Conservation (phyloP, 2,888 invertebrate species). For the Camponotus fellah region DNA sequence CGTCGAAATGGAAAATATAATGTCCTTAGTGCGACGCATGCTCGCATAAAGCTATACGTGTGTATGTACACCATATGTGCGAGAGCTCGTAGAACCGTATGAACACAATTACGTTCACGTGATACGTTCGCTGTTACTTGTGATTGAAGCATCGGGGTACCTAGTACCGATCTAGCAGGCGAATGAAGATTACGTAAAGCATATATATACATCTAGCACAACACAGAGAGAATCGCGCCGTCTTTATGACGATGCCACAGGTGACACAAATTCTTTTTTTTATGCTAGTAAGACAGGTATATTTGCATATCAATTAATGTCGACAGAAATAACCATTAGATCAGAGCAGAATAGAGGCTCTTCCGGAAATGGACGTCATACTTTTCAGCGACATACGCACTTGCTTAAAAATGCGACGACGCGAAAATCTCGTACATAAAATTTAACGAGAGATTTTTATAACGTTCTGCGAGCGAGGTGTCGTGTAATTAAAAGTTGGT, state of each 20-base stretch:
- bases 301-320: constrained; percentile 16
- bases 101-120: constrained; percentile 31
- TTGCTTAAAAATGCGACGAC: not conserved
- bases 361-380: not conserved
- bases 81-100: constrained; percentile 11
- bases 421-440: not conserved
- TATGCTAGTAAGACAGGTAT: constrained; percentile 25
- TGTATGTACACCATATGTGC: not conserved
- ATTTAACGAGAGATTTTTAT: constrained; percentile 8
- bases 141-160: constrained; percentile 41
- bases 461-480: not conserved
- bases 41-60: not conserved
- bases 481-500: constrained; percentile 2
- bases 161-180: constrained; percentile 37
- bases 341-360: not conserved
- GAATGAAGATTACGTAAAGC: constrained; percentile 64
- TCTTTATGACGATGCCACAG: constrained; percentile 50
- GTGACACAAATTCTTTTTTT: constrained; percentile 27
- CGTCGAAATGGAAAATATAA: constrained; percentile 47
- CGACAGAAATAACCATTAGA: not conserved
- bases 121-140: constrained; percentile 29
- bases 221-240: not conserved
- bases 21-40: constrained; percentile 27
- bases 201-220: constrained; percentile 1
- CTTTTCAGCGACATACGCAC: not conserved